Percentiles rank a stretch among this genome's conserved stretches.
phyloP scores from a whole-genome alignment of 1,140 invertebrate species.

The Cotesia chilonis region DNA sequence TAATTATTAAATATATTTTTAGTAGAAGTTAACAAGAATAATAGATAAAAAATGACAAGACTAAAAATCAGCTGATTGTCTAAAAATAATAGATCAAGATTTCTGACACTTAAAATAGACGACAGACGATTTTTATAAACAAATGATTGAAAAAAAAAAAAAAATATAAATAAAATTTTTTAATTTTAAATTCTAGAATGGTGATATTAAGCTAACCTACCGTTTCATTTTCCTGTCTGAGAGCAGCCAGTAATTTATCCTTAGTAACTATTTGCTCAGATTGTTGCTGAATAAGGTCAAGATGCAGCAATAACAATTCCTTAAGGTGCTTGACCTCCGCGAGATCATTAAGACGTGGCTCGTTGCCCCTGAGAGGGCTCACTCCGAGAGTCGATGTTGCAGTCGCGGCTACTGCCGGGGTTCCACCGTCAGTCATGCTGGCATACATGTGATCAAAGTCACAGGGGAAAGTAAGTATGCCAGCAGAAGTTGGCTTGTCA shows the following conservation, averaged over 20 bases:
- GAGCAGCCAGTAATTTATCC: conserved; percentile 70
- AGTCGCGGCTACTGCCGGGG: conserved; percentile 46
- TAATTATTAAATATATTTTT: too few relatives aligned
- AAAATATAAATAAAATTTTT: too few relatives aligned
- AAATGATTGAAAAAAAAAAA: too few relatives aligned
- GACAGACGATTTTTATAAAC: too few relatives aligned
- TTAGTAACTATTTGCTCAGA: conserved; percentile 75
- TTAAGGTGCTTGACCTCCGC: conserved; percentile 72
- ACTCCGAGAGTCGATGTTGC: conserved; percentile 55
- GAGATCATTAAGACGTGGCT: conserved; percentile 64
- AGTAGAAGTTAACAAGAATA: too few relatives aligned
- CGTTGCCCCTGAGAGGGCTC: conserved; percentile 57
- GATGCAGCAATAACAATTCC: conserved; percentile 74
- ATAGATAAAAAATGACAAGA: too few relatives aligned
- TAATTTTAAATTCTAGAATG: background rate
- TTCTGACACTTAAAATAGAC: too few relatives aligned
- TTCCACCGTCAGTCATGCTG: conserved; percentile 63
- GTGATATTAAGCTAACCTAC: conserved; percentile 57
- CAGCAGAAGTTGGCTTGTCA: conserved; percentile 47
- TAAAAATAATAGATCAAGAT: too few relatives aligned
- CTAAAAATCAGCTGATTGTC: too few relatives aligned
- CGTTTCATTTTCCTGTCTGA: conserved; percentile 74
- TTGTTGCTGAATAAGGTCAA: conserved; percentile 79
- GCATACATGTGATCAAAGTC: conserved; percentile 70
- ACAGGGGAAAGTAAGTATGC: conserved; percentile 61